Evolutionary conservation across 2,797 vertebrate species (phyloP).

Genomic region (Hylomyscus alleni): DNA sequence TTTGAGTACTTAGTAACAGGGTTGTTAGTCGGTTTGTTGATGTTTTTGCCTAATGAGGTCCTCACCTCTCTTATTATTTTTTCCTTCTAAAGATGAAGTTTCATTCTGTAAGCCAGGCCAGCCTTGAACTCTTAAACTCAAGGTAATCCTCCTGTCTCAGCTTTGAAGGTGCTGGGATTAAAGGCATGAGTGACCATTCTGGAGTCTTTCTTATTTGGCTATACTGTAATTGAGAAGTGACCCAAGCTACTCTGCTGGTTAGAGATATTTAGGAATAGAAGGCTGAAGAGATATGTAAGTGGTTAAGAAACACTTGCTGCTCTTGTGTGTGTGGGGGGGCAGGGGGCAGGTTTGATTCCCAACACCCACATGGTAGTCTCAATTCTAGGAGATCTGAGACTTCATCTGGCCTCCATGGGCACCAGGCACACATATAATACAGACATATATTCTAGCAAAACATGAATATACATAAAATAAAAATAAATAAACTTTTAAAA

Average conservation of each 20-base stretch:
- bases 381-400: background rate
- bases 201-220: background rate
- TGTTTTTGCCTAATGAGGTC: conserved; percentile 11
- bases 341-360: background rate
- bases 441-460: background rate
- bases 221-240: background rate
- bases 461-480: background rate
- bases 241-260: background rate
- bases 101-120: background rate
- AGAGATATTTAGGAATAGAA: background rate
- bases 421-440: background rate
- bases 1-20: background rate
- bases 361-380: background rate
- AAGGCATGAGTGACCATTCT: background rate
- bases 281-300: background rate
- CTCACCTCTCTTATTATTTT: background rate
- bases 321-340: background rate
- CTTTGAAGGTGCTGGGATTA: background rate
- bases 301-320: background rate
- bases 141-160: background rate
- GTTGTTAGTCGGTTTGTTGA: background rate
- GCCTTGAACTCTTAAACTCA: background rate
- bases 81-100: background rate
- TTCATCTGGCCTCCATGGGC: background rate
- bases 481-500: background rate